Evolutionary conservation across 2,888 invertebrate genomes (phyloP), one percentile per base, ranked within the genome.

Genomic region (Tenthredo scrophulariae): DNA sequence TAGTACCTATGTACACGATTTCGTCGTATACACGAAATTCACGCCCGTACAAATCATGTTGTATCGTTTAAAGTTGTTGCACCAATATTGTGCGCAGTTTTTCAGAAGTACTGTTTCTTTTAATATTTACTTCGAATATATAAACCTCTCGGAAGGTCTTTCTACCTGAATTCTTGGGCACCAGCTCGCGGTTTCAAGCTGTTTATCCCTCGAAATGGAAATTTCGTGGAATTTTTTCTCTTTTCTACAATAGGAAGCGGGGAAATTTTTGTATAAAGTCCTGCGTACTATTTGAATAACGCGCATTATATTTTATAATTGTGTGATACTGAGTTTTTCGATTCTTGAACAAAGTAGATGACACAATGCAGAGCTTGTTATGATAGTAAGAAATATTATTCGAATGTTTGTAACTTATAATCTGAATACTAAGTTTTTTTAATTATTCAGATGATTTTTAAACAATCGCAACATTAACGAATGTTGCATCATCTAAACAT

Each of bases 401-500:
- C n/a, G 33, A 54, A 22, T 10, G 10, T 74, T 74, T 50, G 29
- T 29, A 50, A 50, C 18, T 54, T 9, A 54, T 77, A 50, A 77
- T 50, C 15, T 54, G 18, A 54, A 26, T 29, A 15, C 6, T 77
- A 3, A 18, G 0, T 58, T 50, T 74, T 37, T 74, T 77, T 29
- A 2, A 80, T 80, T 62, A 33, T 26, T 67, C 67, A 18, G 37
- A 65, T 37, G 65, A 80, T 67, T 46, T 67, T 83, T 46, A 46
- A 70, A 83, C 70, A 46, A 62, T 62, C 40, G 80, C 80, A 80
- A 80, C 80, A 50, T 80, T 80, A 26, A 37, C 80, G 22, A 80
- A 62, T 80, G 26, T 83, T 67, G 67, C 83, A 70, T 83, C 67
- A 83, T 83, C 67, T 65, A 67, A 67, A 67, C 46, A 83, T 46